Evolutionary conservation across 2,797 vertebrate genomes (phyloP).

Genomic region (Microctenopoma lineatum): DNA sequence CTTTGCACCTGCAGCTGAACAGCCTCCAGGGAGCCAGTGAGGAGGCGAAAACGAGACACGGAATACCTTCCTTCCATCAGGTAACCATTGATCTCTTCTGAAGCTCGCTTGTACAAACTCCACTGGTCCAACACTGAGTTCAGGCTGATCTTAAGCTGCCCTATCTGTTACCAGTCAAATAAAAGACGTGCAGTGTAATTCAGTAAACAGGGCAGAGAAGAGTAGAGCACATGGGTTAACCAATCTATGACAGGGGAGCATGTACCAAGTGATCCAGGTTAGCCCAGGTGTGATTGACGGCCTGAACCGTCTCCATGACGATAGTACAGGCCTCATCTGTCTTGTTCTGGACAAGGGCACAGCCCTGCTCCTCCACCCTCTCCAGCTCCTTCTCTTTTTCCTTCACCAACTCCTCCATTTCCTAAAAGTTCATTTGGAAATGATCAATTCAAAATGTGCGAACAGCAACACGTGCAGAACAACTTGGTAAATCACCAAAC

Average conservation of each 20-base stretch:
- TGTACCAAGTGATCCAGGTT: constrained; percentile 90
- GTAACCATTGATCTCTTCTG: constrained; percentile 91
- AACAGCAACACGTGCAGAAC: background rate
- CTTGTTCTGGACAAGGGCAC: constrained; percentile 91
- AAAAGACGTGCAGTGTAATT: constrained; percentile 3
- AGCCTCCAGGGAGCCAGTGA: constrained; percentile 95
- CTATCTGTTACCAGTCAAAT: constrained; percentile 78
- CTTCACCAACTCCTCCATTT: constrained; percentile 92
- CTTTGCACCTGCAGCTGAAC: constrained; percentile 93
- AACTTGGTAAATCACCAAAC: background rate
- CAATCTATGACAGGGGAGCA: constrained; percentile 4
- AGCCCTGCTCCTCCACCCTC: constrained; percentile 89
- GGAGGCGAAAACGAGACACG: constrained; percentile 91
- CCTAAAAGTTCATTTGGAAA: constrained; percentile 76
- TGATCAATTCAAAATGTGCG: background rate
- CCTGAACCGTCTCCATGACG: constrained; percentile 87
- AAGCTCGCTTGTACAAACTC: constrained; percentile 88
- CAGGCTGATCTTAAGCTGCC: constrained; percentile 89
- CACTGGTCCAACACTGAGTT: constrained; percentile 91
- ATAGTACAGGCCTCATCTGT: constrained; percentile 87
- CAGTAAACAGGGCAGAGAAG: background rate
- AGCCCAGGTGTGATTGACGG: constrained; percentile 92
- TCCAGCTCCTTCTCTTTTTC: constrained; percentile 94
- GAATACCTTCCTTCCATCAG: constrained; percentile 94
- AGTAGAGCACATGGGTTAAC: background rate